Percentiles rank a stretch among this genome's conserved stretches.
Evolutionary conservation across 2,797 vertebrate species (phyloP).

Genomic region (Pempheris klunzingeri): DNA sequence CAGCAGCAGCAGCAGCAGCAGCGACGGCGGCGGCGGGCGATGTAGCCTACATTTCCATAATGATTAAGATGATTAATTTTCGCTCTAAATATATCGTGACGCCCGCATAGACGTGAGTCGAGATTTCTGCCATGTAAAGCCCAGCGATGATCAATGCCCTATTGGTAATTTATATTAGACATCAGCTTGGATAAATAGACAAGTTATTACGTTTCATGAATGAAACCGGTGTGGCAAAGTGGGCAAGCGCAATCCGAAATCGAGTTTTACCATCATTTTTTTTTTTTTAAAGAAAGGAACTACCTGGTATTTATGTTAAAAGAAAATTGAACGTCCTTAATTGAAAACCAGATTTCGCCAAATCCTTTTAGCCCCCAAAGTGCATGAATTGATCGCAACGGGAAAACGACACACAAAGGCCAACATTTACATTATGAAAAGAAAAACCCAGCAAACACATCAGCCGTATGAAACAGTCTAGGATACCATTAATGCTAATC

Average conservation of each 20-base stretch:
- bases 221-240: conserved; percentile 36
- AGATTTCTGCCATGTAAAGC: conserved; percentile 54
- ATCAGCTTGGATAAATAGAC: conserved; percentile 23
- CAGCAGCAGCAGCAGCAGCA: conserved; percentile 24
- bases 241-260: conserved; percentile 35
- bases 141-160: conserved; percentile 61
- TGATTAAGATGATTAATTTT: conserved; percentile 74
- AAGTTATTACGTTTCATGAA: conserved; percentile 50
- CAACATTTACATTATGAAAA: conserved; percentile 33
- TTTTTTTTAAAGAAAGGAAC: conserved; percentile 6
- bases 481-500: conserved; percentile 19
- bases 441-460: conserved; percentile 31
- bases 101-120: conserved; percentile 41
- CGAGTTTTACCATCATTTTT: too few species aligned
- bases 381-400: conserved; percentile 51
- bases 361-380: conserved; percentile 53
- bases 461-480: conserved; percentile 32
- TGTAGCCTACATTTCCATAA: conserved; percentile 64
- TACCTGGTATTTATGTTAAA: conserved; percentile 6
- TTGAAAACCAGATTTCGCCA: conserved; percentile 47
- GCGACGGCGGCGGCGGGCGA: conserved; percentile 41
- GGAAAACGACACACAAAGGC: conserved; percentile 44
- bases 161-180: conserved; percentile 59
- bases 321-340: conserved; percentile 17
- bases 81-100: conserved; percentile 70